Conservation (phyloP, 1,140 invertebrate species). For the Platyscapa corneri region DNA sequence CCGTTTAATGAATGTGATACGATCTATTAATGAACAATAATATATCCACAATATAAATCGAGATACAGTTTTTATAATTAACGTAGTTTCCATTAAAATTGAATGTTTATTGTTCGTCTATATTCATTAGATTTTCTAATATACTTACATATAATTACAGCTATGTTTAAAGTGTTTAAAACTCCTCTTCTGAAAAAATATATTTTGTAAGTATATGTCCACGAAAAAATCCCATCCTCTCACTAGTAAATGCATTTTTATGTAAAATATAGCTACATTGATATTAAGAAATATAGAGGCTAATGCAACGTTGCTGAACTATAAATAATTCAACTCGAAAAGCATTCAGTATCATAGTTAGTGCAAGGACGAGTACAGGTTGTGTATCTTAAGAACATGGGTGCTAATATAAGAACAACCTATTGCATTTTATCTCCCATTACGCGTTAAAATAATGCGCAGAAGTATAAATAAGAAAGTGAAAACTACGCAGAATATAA, state of each 20-base stretch:
- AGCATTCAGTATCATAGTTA: neutral
- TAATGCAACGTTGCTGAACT: neutral
- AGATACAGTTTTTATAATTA: neutral
- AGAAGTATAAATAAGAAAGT: too few relatives aligned
- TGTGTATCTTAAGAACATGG: too few relatives aligned
- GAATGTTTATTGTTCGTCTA: neutral
- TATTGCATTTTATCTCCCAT: neutral
- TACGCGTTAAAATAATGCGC: neutral
- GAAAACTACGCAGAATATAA: too few relatives aligned
- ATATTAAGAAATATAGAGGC: neutral
- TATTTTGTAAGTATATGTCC: too few relatives aligned
- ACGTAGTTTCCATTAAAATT: neutral
- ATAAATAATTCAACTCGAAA: neutral
- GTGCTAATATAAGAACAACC: neutral
- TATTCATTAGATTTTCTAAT: neutral
- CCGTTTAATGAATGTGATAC: too few relatives aligned
- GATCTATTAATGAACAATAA: neutral
- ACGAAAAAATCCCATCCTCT: too few relatives aligned
- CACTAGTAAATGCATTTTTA: neutral
- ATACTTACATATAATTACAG: too few relatives aligned
- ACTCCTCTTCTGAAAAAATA: too few relatives aligned
- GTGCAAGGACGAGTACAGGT: neutral
- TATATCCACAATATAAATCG: too few relatives aligned
- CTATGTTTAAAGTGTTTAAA: too few relatives aligned
- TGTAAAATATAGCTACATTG: neutral